Evolutionary conservation across 2,888 invertebrate species (phyloP).

Genomic region (Zaprionus lineosus): DNA sequence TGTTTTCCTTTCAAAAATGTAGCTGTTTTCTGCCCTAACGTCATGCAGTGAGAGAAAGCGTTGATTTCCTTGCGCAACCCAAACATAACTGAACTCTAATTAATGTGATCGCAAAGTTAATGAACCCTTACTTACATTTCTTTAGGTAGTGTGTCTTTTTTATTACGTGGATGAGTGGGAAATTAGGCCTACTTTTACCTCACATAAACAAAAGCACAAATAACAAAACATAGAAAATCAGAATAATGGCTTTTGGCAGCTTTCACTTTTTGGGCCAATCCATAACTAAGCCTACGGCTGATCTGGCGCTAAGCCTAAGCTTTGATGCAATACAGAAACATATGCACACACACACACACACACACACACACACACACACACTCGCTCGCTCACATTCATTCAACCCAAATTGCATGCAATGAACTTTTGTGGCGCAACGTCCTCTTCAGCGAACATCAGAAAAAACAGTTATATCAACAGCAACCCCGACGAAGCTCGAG

Average conservation of each 20-base stretch:
- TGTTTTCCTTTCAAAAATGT: no score
- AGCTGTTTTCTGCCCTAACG: neutral
- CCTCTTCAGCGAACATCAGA: slow-evolving; percentile 2
- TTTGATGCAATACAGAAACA: slow-evolving; percentile 6
- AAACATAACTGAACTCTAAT: slow-evolving; percentile 10
- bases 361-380: slow-evolving; percentile 1
- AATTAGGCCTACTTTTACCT: slow-evolving; percentile 46
- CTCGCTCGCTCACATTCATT: slow-evolving; percentile 4
- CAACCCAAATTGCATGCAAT: slow-evolving; percentile 63
- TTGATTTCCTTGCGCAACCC: neutral
- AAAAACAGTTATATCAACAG: neutral
- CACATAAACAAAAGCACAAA: slow-evolving; percentile 55
- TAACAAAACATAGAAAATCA: slow-evolving; percentile 29
- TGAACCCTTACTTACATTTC: slow-evolving; percentile 27
- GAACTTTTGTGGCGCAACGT: slow-evolving; percentile 48
- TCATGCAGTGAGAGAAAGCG: neutral
- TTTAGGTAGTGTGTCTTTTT: slow-evolving; percentile 9
- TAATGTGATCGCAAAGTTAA: slow-evolving; percentile 23
- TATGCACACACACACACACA: slow-evolving; percentile 5
- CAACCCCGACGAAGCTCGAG: slow-evolving; percentile 10
- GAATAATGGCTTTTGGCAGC: slow-evolving; percentile 62
- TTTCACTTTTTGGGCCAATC: slow-evolving; percentile 61
- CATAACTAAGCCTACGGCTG: slow-evolving; percentile 34
- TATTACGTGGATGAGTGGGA: slow-evolving; percentile 34
- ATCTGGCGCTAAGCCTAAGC: slow-evolving; percentile 29